A percentile compares a stretch with the other conserved stretches of the same genome.
phyloP scores from a whole-genome alignment of 2,888 invertebrate genomes.

The Timema podura region DNA sequence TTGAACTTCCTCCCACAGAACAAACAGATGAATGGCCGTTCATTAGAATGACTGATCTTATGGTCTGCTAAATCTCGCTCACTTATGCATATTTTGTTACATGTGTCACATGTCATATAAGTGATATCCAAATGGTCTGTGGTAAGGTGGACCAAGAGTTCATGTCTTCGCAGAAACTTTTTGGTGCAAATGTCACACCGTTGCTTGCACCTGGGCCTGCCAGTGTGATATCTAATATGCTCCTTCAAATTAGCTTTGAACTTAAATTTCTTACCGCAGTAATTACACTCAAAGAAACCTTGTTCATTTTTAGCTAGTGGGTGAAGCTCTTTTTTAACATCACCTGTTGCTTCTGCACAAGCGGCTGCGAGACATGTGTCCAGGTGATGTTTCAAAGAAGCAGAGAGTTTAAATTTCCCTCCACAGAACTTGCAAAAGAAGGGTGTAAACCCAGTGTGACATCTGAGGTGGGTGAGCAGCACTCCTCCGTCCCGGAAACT shows the following conservation, averaged over 20 bases:
- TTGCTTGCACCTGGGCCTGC: constrained; percentile 18
- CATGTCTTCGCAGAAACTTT: constrained; percentile 21
- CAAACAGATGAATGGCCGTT: constrained; percentile 20
- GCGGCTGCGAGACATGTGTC: too few relatives aligned
- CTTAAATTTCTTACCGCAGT: constrained; percentile 23
- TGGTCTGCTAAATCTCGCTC: constrained; percentile 22
- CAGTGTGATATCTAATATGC: constrained; percentile 22
- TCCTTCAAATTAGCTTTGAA: constrained; percentile 20
- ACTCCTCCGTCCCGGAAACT: constrained; percentile 16
- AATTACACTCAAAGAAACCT: constrained; percentile 17
- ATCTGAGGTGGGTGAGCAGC: constrained; percentile 44
- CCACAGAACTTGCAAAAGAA: constrained; percentile 54
- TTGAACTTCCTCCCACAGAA: constrained; percentile 22
- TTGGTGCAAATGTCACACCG: constrained; percentile 24
- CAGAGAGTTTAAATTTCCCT: constrained; percentile 14
- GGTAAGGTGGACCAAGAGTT: constrained; percentile 19
- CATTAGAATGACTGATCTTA: constrained; percentile 22
- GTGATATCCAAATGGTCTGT: not conserved
- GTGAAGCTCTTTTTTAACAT: not conserved
- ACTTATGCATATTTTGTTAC: constrained; percentile 19
- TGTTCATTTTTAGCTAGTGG: constrained; percentile 10
- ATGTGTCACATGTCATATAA: constrained; percentile 11
- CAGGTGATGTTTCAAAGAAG: constrained; percentile 18
- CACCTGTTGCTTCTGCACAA: not conserved
- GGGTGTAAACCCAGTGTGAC: constrained; percentile 55